Base-by-base conservation (phyloP, 1,140 invertebrate genomes). In the Drosophila tsacasi region DNA sequence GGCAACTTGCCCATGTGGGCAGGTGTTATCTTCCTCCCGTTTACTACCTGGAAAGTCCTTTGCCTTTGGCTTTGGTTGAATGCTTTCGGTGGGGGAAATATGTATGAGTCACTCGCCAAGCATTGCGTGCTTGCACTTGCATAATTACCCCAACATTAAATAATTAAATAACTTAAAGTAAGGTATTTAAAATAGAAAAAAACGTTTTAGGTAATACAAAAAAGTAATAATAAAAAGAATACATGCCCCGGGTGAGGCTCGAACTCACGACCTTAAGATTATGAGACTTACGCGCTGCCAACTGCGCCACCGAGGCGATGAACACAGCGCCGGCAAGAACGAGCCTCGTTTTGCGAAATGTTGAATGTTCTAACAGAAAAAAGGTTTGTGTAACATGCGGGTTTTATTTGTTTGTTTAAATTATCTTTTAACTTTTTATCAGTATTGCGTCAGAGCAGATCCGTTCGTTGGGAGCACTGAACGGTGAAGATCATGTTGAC, bases 201-300 rank as follows among this genome's bases (percentile, higher is more conserved):
- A 47, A 64, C 21, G n/a, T 40, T 21, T 15, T 6, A 23, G 27
- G n/a, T 19, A 46, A 62, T 10, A 37, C 17, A 37, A 23, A n/a
- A n/a, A 9, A n/a, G 39, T 25, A 25, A 32, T n/a, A 52, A 27
- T 4, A 67, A 76, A 86, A 87, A 83, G 62, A 3, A 57, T 81
- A 89, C 65, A 40, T 97, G 97, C 97, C 96, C 96, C 96, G 95
- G 95, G 96, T 97, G 97, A 97, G 97, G 97, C 96, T 97, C 96
- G 97, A 97, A 97, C 97, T 97, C 97, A 97, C 97, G 97, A 97
- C 97, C 97, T 97, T 97, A 96, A 97, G 97, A 97, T 97, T 97
- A 97, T 97, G 97, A 97, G 97, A 97, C 97, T 97, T 96, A 97
- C 97, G 97, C 97, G 96, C 97, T 97, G 95, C 97, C 97, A 96